phyloP scores from a whole-genome alignment of 2,888 invertebrate species.

The Eubasilissa splendida region DNA sequence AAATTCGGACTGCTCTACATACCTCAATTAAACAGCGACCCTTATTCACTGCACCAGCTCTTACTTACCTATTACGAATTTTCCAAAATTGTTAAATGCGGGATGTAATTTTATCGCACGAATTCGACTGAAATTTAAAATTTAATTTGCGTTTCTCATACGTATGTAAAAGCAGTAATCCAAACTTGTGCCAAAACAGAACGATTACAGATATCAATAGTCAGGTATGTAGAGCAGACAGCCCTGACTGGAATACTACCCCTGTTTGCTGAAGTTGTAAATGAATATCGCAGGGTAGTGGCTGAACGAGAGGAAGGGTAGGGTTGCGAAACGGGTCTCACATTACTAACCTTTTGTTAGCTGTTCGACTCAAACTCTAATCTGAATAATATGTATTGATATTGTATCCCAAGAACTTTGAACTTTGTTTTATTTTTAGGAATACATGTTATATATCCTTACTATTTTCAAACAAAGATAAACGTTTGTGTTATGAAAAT shows the following conservation, averaged over 20 bases:
- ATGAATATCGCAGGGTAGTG: slow-evolving; percentile 36
- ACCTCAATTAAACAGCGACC: too few species aligned
- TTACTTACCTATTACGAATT: neutral
- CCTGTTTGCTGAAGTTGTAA: slow-evolving; percentile 36
- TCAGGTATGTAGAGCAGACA: slow-evolving; percentile 34
- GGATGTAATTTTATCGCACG: neutral
- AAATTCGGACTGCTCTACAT: too few species aligned
- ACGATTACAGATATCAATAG: slow-evolving; percentile 40
- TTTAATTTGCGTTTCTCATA: slow-evolving; percentile 28
- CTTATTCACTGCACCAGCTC: too few species aligned
- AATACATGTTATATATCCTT: too few species aligned
- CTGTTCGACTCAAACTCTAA: too few species aligned
- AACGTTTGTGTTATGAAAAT: too few species aligned
- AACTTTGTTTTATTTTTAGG: too few species aligned
- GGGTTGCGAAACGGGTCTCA: neutral
- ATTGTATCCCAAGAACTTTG: too few species aligned
- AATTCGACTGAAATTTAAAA: slow-evolving; percentile 21
- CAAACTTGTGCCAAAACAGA: slow-evolving; percentile 23
- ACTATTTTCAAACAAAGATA: too few species aligned
- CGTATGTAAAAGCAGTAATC: slow-evolving; percentile 9
- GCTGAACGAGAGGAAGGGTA: slow-evolving; percentile 16
- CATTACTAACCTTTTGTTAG: too few species aligned
- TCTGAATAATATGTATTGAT: too few species aligned
- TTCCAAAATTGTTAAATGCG: neutral
- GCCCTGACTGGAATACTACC: slow-evolving; percentile 20